Evolutionary conservation across 2,797 vertebrate genomes (phyloP), one percentile per base, ranked within the genome.

Genomic region (Cetoscarus ocellatus): DNA sequence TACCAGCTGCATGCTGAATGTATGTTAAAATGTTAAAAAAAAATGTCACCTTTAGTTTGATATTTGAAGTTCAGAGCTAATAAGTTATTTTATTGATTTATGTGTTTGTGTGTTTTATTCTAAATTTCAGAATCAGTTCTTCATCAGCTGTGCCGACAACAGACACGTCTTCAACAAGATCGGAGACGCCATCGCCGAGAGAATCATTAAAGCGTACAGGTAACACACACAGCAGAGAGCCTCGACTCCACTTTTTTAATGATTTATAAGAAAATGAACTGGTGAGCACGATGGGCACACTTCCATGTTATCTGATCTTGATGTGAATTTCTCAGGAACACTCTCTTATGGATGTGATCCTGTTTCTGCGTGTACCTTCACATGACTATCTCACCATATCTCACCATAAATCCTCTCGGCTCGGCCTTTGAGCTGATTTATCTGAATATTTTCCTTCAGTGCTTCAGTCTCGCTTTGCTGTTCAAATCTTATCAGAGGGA

Each of bases 121-220:
- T 2, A 77, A 75, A 54, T 59, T 80, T 48, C 80, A 99, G 98
- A 99, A 99, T 88, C 98, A 99, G 89, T 99, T 99, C 85, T 98
- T 99, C 82, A 98, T 99, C 92, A 99, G 98, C 93, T 99, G 98
- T 12, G 93, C 98, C 0, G 97, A 98, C 85, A 96, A 96, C 91
- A 96, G 91, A 84, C 89, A 96, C 6, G 97, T 99, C 52, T 97
- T 95, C 91, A 99, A 99, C 92, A 96, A 94, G 92, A 95, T 99
- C 0, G 98, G 98, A 0, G 96, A 99, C 59, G 75, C 97, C 0
- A 98, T 99, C 8, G 96, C 96, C 5, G 92, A 93, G 72, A 95
- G 97, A 75, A 97, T 99, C 89, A 95, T 98, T 72, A 95, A 90
- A 88, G 98, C 97, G 3, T 89, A 96, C 93, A 96, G 94, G 98